These are phyloP conservation scores for Bacillus rossius DNA, from an alignment of 1,140 invertebrate species.

Conservation along the genomic window DNA sequence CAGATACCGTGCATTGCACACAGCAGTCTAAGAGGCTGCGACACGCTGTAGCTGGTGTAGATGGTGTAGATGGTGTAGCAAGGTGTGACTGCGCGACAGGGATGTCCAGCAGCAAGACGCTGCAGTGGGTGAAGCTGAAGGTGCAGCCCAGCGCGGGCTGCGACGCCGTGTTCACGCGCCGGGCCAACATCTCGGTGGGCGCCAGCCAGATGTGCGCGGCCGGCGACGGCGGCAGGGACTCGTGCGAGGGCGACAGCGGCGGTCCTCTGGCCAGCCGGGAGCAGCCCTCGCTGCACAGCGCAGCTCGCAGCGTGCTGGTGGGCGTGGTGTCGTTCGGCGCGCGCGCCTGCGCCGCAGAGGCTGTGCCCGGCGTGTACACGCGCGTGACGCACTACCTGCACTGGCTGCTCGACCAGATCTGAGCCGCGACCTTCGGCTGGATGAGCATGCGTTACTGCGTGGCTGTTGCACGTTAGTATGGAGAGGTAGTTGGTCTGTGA, in stretches of 20 bases:
- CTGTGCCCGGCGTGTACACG: conserved; percentile 51
- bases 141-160: neutral
- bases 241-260: conserved; percentile 58
- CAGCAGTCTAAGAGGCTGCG: too few species aligned
- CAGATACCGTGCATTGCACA: too few species aligned
- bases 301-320: conserved; percentile 47
- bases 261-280: conserved; percentile 56
- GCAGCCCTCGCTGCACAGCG: conserved; percentile 21
- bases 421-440: too few species aligned
- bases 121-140: conserved; percentile 6
- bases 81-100: neutral
- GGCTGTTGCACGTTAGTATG: too few species aligned
- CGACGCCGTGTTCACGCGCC: neutral
- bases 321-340: conserved; percentile 65
- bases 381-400: conserved; percentile 43
- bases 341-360: conserved; percentile 45
- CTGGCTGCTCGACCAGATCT: conserved; percentile 47
- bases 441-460: too few species aligned
- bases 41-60: too few species aligned
- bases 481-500: too few species aligned
- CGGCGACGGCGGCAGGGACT: conserved; percentile 46
- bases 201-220: conserved; percentile 33
- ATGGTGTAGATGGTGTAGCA: too few species aligned
- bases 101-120: neutral
- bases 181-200: neutral